A percentile compares a stretch with the other conserved stretches of the same genome.
Evolutionary conservation across 2,113 vertebrate species (phyloP).

Genomic region (Heterochromis multidens): DNA sequence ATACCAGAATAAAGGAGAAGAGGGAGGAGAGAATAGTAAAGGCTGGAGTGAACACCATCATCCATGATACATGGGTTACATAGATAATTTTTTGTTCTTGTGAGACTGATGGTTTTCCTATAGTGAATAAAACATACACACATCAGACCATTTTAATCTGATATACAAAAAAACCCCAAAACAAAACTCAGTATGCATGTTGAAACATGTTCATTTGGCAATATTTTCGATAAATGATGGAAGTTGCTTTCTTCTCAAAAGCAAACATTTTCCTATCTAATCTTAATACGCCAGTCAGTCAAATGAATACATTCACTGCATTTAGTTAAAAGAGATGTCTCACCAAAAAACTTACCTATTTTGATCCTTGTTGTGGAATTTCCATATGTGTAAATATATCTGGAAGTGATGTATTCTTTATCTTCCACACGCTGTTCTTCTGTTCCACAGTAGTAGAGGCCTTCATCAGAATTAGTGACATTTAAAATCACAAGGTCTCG

Average conservation of each 20-base stretch:
- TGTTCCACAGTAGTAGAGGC: slow-evolving; percentile 24
- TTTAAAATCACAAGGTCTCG: not conserved
- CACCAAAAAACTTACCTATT: not conserved
- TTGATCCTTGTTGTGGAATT: not conserved
- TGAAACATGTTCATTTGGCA: not conserved
- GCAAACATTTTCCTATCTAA: not conserved
- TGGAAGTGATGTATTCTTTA: not conserved
- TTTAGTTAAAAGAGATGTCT: not conserved
- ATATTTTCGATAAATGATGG: not conserved
- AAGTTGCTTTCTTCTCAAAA: not conserved
- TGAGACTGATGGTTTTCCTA: not conserved
- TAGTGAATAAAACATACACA: not conserved
- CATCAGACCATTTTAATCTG: not conserved
- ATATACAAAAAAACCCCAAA: not conserved
- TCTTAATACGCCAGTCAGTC: not conserved
- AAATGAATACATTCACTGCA: not conserved
- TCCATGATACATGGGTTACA: not conserved
- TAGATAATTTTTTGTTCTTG: not conserved
- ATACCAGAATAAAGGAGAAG: not conserved
- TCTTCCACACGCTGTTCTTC: fast-evolving
- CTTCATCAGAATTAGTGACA: slow-evolving; percentile 10
- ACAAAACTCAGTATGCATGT: not conserved
- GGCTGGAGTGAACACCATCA: not conserved
- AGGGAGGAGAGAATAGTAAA: not conserved
- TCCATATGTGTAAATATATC: not conserved